Evolutionary conservation across 2,888 invertebrate genomes (phyloP).

Genomic region (Dyspetes luteomarginatus): DNA sequence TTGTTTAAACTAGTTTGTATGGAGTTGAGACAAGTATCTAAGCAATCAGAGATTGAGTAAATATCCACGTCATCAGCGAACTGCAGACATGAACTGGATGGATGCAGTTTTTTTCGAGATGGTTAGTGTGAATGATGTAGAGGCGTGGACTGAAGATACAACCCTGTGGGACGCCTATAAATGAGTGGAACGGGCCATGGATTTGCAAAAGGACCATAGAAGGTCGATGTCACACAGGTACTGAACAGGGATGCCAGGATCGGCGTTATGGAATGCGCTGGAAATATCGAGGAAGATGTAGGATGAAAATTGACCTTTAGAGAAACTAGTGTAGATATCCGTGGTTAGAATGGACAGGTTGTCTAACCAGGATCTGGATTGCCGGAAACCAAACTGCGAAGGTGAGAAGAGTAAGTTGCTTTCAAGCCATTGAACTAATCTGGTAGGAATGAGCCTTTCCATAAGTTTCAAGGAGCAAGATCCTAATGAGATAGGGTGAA

Average conservation of each 20-base stretch:
- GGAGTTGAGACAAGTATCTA: background rate
- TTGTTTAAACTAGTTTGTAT: background rate
- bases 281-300: slow-evolving; percentile 41
- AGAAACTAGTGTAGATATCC: slow-evolving; percentile 31
- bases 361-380: slow-evolving; percentile 37
- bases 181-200: slow-evolving; percentile 1
- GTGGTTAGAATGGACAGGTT: slow-evolving; percentile 42
- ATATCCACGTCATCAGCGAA: slow-evolving; percentile 34
- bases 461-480: slow-evolving; percentile 42
- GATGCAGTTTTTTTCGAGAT: background rate
- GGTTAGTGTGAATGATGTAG: slow-evolving; percentile 11
- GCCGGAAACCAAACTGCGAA: slow-evolving; percentile 40
- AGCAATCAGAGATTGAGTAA: background rate
- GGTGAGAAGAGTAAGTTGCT: slow-evolving; percentile 9
- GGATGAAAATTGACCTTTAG: background rate
- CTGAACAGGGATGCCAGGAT: background rate
- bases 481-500: slow-evolving; percentile 23
- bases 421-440: slow-evolving; percentile 48
- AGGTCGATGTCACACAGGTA: background rate
- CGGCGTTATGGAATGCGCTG: slow-evolving; percentile 49
- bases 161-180: slow-evolving; percentile 32
- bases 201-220: slow-evolving; percentile 16
- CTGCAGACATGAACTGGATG: background rate
- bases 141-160: slow-evolving; percentile 21
- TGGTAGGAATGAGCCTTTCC: slow-evolving; percentile 44